Evolutionary conservation across 2,113 vertebrate genomes (phyloP).

Genomic region (Eleginops maclovinus): DNA sequence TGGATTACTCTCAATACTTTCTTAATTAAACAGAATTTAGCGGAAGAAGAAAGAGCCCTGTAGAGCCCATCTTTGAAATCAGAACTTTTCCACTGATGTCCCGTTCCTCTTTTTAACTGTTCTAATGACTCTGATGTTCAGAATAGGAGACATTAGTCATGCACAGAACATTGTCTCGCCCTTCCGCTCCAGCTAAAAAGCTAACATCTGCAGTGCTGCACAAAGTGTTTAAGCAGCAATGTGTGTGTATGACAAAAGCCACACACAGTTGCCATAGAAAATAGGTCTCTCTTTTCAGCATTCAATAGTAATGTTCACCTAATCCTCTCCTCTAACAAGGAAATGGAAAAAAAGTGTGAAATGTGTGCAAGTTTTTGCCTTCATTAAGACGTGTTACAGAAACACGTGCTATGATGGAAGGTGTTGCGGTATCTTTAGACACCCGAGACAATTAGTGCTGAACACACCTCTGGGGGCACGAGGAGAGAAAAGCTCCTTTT

Average conservation of each 20-base stretch:
- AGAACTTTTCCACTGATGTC: constrained; percentile 40
- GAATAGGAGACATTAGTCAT: constrained; percentile 61
- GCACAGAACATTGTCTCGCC: constrained; percentile 53
- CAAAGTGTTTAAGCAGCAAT: constrained; percentile 11
- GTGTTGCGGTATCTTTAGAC: constrained; percentile 38
- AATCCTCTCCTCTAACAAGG: constrained; percentile 6
- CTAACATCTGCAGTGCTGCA: constrained; percentile 62
- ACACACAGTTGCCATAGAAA: constrained; percentile 38
- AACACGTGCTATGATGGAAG: constrained; percentile 1
- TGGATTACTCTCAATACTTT: constrained; percentile 50
- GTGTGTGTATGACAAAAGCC: constrained; percentile 35
- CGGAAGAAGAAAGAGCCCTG: constrained; percentile 33
- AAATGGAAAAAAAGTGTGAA: constrained; percentile 6
- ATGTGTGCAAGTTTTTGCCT: not conserved
- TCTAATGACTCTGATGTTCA: constrained; percentile 40
- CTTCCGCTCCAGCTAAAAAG: constrained; percentile 52
- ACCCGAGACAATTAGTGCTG: constrained; percentile 71
- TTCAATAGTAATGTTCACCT: constrained; percentile 15
- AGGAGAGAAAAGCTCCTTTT: constrained; percentile 53
- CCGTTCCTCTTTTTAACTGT: constrained; percentile 48
- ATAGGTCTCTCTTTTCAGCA: constrained; percentile 17
- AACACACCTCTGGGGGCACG: constrained; percentile 57
- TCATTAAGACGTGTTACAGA: constrained; percentile 17
- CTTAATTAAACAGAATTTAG: constrained; percentile 61
- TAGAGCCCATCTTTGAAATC: constrained; percentile 41